phyloP scores from a whole-genome alignment of 1,140 invertebrate species.

The Acromyrmex charruanus region DNA sequence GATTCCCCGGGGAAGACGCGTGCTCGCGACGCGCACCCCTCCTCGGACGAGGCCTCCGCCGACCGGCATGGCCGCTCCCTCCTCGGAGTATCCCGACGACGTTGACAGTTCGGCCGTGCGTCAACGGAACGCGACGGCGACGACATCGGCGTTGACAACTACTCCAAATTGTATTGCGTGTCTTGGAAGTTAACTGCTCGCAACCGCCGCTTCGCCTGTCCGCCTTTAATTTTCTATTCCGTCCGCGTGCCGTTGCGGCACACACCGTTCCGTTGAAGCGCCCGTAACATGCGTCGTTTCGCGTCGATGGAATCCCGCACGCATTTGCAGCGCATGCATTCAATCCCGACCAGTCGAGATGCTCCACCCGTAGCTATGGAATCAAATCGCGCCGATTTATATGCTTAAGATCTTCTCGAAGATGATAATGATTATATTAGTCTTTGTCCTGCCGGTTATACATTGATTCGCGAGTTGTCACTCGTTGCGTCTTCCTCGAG shows the following conservation, averaged over 20 bases:
- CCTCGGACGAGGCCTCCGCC: neutral
- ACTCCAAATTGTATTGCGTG: neutral
- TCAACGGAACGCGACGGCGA: neutral
- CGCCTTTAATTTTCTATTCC: neutral
- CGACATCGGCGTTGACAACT: neutral
- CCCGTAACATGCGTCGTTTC: neutral
- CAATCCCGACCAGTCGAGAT: neutral
- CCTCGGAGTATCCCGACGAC: neutral
- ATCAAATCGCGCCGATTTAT: neutral
- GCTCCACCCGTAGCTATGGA: neutral
- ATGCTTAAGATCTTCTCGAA: neutral
- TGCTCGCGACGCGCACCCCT: neutral
- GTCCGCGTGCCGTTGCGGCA: neutral
- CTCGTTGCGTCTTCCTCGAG: neutral
- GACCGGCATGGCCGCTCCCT: slow-evolving; percentile 48
- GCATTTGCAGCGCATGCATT: too few species aligned
- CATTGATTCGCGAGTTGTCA: neutral
- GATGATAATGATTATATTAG: neutral
- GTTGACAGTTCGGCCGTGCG: neutral
- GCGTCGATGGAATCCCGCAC: neutral
- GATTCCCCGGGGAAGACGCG: neutral
- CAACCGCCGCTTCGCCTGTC: neutral
- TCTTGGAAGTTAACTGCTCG: too few species aligned
- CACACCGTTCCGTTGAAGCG: too few species aligned
- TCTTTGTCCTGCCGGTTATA: neutral